Conservation (phyloP, 2,797 vertebrate genomes). For the Mus spretus region DNA sequence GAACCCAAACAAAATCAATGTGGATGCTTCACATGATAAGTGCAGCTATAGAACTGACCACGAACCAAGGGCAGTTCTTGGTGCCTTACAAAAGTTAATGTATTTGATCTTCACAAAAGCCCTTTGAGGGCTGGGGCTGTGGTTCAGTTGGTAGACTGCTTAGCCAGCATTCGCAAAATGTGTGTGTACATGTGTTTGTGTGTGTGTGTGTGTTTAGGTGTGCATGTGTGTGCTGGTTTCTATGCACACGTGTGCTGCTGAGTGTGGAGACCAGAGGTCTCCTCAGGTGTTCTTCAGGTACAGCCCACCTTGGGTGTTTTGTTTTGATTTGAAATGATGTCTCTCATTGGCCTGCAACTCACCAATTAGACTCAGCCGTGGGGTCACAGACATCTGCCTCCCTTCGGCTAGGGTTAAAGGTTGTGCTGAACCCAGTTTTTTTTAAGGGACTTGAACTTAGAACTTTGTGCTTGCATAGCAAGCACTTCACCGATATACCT, state of each 20-base stretch:
- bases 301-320: background rate
- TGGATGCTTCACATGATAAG: conserved; percentile 42
- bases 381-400: background rate
- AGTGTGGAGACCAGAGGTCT: background rate
- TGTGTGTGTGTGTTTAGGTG: background rate
- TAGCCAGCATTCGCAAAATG: background rate
- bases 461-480: background rate
- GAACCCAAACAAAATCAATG: background rate
- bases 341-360: background rate
- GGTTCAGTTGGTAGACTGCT: background rate
- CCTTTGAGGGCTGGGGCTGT: background rate
- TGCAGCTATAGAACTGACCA: background rate
- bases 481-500: background rate
- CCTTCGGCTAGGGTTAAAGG: background rate
- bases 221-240: background rate
- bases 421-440: too few species aligned
- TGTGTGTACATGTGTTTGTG: background rate
- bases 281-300: background rate
- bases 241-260: background rate
- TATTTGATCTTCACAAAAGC: conserved; percentile 32
- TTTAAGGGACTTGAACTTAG: background rate
- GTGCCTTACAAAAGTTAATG: conserved; percentile 30
- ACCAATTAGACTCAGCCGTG: background rate
- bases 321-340: background rate
- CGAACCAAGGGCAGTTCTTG: conserved; percentile 10